A percentile compares a stretch with the other conserved stretches of the same genome.
Conservation (phyloP, 1,140 invertebrate genomes). For the Ganaspis sp. region DNA sequence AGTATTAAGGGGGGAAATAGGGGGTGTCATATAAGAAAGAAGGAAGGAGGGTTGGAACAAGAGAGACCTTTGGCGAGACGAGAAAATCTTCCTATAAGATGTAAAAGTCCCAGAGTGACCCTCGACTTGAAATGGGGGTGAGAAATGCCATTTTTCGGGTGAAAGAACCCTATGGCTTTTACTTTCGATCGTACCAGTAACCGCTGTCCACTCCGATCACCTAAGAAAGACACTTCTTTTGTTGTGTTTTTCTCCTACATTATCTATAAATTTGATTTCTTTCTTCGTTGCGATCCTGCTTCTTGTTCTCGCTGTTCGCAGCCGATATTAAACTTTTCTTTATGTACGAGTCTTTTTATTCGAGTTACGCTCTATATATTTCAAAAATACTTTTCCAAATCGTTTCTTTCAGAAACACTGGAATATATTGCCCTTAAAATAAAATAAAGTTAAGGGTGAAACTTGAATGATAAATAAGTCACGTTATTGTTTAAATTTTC, state of each 20-base stretch:
- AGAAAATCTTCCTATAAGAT: conserved; percentile 43
- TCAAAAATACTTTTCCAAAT: conserved; percentile 8
- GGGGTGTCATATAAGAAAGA: conserved; percentile 27
- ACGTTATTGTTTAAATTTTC: background rate
- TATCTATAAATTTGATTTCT: conserved; percentile 25
- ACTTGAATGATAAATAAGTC: background rate
- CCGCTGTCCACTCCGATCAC: conserved; percentile 32
- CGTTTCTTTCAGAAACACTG: background rate
- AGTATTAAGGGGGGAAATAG: conserved; percentile 39
- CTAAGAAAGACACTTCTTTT: conserved; percentile 20
- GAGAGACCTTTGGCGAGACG: conserved; percentile 37
- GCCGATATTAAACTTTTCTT: conserved; percentile 35
- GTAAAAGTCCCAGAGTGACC: conserved; percentile 43
- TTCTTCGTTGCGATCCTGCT: background rate
- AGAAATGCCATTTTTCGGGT: conserved; percentile 53
- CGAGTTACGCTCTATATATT: conserved; percentile 14
- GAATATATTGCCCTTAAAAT: background rate
- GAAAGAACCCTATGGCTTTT: conserved; percentile 38
- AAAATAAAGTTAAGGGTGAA: background rate
- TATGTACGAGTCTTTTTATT: background rate
- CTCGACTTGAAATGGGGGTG: conserved; percentile 45
- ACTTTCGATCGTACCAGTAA: conserved; percentile 40
- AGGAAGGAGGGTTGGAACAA: conserved; percentile 22
- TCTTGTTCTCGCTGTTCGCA: conserved; percentile 4
- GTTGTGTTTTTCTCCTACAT: conserved; percentile 2